Evolutionary conservation across 2,888 invertebrate species (phyloP).

Genomic region (Perizoma affinitatum): DNA sequence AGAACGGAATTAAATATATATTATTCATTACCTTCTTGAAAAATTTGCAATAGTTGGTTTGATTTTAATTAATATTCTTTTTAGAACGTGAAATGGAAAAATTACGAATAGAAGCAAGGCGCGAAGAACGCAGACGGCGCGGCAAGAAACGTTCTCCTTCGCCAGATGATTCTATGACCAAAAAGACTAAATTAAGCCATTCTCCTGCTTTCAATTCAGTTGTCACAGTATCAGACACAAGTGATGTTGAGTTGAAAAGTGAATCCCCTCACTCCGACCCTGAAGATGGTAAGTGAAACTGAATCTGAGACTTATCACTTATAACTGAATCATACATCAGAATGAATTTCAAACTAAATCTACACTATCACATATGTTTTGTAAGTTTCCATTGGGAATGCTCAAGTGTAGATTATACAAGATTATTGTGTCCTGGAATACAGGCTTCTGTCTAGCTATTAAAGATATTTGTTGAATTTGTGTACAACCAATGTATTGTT

Average conservation of each 20-base stretch:
- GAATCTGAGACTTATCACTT: background rate
- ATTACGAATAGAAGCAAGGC: slow-evolving; percentile 90
- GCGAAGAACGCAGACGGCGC: slow-evolving; percentile 84
- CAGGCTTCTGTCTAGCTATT: no score
- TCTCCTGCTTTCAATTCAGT: slow-evolving; percentile 72
- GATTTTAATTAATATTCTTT: slow-evolving; percentile 27
- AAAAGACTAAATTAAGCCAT: slow-evolving; percentile 66
- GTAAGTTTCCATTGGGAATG: no score
- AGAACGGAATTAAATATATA: slow-evolving; percentile 23
- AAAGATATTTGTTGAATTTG: no score
- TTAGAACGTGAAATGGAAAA: slow-evolving; percentile 89
- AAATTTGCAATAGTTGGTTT: background rate
- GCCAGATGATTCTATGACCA: slow-evolving; percentile 59
- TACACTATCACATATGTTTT: no score
- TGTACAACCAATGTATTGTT: background rate
- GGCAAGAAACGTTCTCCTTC: slow-evolving; percentile 73
- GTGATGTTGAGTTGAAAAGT: slow-evolving; percentile 79
- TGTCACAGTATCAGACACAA: slow-evolving; percentile 78
- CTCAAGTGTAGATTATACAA: no score
- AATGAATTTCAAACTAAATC: no score
- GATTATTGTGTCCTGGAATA: no score
- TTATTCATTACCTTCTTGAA: no score
- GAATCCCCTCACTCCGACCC: slow-evolving; percentile 68
- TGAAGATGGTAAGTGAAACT: slow-evolving; percentile 65
- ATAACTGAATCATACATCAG: no score